Percentiles rank a stretch among this genome's conserved stretches.
Evolutionary conservation across 1,140 invertebrate genomes (phyloP).

Genomic region (Nebria ingens): DNA sequence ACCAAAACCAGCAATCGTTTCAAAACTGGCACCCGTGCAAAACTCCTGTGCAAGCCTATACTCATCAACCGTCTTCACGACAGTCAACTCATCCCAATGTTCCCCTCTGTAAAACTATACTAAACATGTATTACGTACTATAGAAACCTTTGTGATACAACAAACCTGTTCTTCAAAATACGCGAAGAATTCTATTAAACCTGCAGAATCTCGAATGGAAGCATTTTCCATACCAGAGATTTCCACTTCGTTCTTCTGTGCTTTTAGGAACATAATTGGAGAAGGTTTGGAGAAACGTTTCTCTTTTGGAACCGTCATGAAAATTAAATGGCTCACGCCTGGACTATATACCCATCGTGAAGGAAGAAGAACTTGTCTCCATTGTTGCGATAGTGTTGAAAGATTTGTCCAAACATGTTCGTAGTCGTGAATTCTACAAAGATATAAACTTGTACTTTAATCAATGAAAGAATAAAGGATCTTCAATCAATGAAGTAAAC

Average conservation of each 20-base stretch:
- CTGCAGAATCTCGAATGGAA: constrained; percentile 76
- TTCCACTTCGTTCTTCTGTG: constrained; percentile 78
- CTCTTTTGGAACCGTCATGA: constrained; percentile 46
- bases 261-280: constrained; percentile 71
- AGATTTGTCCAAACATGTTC: constrained; percentile 58
- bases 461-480: neutral
- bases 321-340: constrained; percentile 69
- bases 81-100: constrained; percentile 57
- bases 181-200: constrained; percentile 80
- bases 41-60: constrained; percentile 56
- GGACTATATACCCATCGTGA: constrained; percentile 55
- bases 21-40: constrained; percentile 65
- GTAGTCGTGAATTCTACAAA: constrained; percentile 55
- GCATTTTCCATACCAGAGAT: constrained; percentile 77
- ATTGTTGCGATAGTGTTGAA: constrained; percentile 50
- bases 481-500: neutral
- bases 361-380: constrained; percentile 59
- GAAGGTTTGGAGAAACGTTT: constrained; percentile 51
- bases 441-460: constrained; percentile 5
- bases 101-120: constrained; percentile 28
- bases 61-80: constrained; percentile 51
- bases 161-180: constrained; percentile 67
- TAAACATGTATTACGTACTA: neutral
- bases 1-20: constrained; percentile 83
- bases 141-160: too few relatives aligned